These are phyloP conservation scores for Amphimedon queenslandica DNA, from an alignment of 37 sponge, comb jelly and placozoan species.

Conservation along the genomic window DNA sequence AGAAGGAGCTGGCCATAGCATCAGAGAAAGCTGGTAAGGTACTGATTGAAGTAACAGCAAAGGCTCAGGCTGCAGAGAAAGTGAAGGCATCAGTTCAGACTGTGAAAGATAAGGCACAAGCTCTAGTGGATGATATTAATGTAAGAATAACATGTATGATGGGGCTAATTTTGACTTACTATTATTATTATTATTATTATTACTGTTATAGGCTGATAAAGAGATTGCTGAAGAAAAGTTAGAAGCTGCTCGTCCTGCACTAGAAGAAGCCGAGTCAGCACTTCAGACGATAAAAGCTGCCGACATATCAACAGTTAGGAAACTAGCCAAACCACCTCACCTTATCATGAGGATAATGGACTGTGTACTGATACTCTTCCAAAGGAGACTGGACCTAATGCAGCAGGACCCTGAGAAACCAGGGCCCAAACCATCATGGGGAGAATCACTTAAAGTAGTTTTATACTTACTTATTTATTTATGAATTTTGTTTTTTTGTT, in stretches of 20 bases:
- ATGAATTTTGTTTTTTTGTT: not conserved
- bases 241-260: constrained; percentile 90
- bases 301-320: constrained; percentile 94
- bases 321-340: constrained; percentile 96
- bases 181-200: not conserved
- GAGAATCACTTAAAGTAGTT: constrained; percentile 82
- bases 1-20: constrained; percentile 97
- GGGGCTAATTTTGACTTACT: not conserved
- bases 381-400: constrained; percentile 68
- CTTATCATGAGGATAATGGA: constrained; percentile 99
- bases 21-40: constrained; percentile 91
- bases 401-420: constrained; percentile 85
- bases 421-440: constrained; percentile 92
- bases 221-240: constrained; percentile 82
- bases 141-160: constrained; percentile 24
- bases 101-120: constrained; percentile 98
- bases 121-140: constrained; percentile 91
- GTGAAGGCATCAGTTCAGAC: constrained; percentile 94
- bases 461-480: not conserved
- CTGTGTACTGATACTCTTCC: constrained; percentile 86
- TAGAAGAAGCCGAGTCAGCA: constrained; percentile 95
- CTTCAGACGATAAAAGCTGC: constrained; percentile 95
- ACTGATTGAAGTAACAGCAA: constrained; percentile 87
- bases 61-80: constrained; percentile 97
- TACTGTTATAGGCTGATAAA: constrained; percentile 77